Conservation (phyloP, 2,888 invertebrate genomes). For the Apantesis nais region DNA sequence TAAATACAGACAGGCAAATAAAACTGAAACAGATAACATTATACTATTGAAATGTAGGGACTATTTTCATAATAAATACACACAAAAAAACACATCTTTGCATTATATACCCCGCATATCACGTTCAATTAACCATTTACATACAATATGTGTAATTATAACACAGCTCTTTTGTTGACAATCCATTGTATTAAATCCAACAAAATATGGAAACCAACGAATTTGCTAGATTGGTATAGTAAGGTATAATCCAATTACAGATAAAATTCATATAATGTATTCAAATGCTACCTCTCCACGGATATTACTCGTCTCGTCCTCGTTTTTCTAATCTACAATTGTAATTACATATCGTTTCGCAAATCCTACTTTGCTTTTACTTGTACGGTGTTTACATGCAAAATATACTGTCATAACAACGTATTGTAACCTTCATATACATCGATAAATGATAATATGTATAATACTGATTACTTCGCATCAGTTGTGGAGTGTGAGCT, state of each 20-base stretch:
- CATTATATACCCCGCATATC: background rate
- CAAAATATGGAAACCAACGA: slow-evolving; percentile 25
- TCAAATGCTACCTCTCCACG: slow-evolving; percentile 33
- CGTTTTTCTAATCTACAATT: slow-evolving; percentile 46
- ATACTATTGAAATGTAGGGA: background rate
- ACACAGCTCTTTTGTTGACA: background rate
- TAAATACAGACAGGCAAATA: too few relatives aligned
- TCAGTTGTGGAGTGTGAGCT: too few relatives aligned
- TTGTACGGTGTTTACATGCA: slow-evolving; percentile 22
- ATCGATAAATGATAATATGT: background rate
- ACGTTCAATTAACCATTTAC: background rate
- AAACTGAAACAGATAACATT: too few relatives aligned
- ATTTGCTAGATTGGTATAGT: slow-evolving; percentile 16
- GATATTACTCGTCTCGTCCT: slow-evolving; percentile 46
- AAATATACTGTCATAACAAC: slow-evolving; percentile 2
- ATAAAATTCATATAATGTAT: slow-evolving; percentile 39
- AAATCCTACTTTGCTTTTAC: slow-evolving; percentile 16
- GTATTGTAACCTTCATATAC: background rate
- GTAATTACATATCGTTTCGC: slow-evolving; percentile 28
- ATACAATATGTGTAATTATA: background rate
- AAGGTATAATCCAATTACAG: slow-evolving; percentile 45
- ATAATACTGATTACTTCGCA: background rate
- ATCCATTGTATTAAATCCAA: slow-evolving; percentile 23
- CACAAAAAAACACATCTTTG: background rate
- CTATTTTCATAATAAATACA: background rate